Evolutionary conservation across 2,113 vertebrate species (phyloP).

Genomic region (Petromus typicus): DNA sequence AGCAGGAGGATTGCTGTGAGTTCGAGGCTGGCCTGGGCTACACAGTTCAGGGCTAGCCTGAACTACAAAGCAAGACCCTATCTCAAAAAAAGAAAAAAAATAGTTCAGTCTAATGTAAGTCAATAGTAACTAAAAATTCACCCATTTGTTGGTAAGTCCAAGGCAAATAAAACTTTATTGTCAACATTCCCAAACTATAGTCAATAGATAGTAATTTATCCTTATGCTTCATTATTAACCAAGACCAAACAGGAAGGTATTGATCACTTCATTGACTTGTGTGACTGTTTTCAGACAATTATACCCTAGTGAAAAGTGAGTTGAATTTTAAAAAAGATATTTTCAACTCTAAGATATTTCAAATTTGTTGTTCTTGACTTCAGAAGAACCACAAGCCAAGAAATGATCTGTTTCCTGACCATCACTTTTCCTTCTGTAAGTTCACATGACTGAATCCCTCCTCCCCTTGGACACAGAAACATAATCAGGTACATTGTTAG

Average conservation of each 20-base stretch:
- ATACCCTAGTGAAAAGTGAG: neutral
- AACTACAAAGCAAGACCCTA: no score
- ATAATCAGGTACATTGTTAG: neutral
- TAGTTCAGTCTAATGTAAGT: neutral
- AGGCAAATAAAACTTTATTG: neutral
- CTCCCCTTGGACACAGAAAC: neutral
- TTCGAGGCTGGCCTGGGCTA: no score
- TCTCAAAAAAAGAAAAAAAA: no score
- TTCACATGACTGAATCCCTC: neutral
- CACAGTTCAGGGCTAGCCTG: no score
- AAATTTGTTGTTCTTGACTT: slow-evolving; percentile 6
- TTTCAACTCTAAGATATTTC: neutral
- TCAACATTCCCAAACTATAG: neutral
- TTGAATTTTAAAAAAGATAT: neutral
- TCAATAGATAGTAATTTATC: neutral
- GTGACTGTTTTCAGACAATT: neutral
- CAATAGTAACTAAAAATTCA: neutral
- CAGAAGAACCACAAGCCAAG: neutral
- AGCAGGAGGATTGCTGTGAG: no score
- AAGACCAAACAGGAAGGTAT: neutral
- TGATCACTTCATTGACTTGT: neutral
- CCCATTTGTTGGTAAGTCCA: neutral
- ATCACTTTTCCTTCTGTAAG: neutral
- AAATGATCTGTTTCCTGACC: neutral
- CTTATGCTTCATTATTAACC: neutral